Evolutionary conservation across 2,797 vertebrate genomes (phyloP).

Genomic region (Cyclura pinguis): DNA sequence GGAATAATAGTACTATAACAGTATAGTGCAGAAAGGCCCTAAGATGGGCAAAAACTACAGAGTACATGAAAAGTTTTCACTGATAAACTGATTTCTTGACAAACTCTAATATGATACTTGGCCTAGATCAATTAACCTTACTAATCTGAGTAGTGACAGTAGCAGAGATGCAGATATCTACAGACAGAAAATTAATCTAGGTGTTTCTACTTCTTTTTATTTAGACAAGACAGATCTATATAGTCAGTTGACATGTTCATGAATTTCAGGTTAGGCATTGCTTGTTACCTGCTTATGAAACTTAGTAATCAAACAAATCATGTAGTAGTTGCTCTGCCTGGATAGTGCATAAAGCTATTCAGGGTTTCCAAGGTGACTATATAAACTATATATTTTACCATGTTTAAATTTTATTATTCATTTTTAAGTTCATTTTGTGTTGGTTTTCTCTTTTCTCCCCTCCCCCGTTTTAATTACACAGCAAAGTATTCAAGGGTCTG

Average conservation of each 20-base stretch:
- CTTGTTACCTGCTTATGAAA: not conserved
- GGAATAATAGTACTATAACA: too few species aligned
- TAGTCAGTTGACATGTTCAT: not conserved
- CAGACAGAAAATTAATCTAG: not conserved
- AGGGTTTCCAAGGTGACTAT: rapidly evolving
- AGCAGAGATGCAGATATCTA: not conserved
- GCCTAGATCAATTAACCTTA: not conserved
- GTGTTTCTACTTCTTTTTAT: not conserved
- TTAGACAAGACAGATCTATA: not conserved
- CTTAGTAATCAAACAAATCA: not conserved
- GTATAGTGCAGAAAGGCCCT: not conserved
- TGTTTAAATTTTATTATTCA: not conserved
- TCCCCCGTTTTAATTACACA: not conserved
- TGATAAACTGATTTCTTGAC: not conserved
- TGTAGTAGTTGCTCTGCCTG: not conserved
- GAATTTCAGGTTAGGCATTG: not conserved
- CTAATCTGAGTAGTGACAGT: not conserved
- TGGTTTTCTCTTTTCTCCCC: not conserved
- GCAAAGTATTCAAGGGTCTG: not conserved
- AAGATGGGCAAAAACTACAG: not conserved
- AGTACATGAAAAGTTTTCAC: not conserved
- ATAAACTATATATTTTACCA: not conserved
- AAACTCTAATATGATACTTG: not conserved
- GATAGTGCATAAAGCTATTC: slow-evolving; percentile 2
- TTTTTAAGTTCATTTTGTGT: not conserved